Percentiles rank a stretch among this genome's conserved stretches.
Conservation (phyloP, 2,888 invertebrate species). For the Phytoseiulus persimilis region DNA sequence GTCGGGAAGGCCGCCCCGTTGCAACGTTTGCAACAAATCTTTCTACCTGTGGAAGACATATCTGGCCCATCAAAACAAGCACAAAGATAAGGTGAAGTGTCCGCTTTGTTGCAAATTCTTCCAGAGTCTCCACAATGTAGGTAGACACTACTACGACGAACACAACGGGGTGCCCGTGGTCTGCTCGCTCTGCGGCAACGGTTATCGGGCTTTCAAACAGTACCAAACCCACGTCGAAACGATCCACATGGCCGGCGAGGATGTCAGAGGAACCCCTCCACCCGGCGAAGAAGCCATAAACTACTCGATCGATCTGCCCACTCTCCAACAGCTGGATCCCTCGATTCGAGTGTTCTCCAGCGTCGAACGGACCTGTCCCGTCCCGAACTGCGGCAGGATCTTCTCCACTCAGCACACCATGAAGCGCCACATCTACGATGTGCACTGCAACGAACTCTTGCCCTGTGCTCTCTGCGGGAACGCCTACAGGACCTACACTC, state of each 20-base stretch:
- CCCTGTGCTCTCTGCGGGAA: conserved; percentile 26
- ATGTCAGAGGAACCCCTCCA: background rate
- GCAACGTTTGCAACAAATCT: conserved; percentile 23
- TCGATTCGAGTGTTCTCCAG: conserved; percentile 19
- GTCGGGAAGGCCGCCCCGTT: conserved; percentile 16
- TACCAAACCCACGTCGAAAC: conserved; percentile 21
- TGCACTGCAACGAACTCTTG: conserved; percentile 17
- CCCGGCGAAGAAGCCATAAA: background rate
- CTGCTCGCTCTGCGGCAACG: conserved; percentile 21
- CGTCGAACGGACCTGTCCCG: conserved; percentile 21
- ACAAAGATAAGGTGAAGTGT: conserved; percentile 35
- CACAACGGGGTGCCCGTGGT: conserved; percentile 13
- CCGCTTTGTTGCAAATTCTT: conserved; percentile 31
- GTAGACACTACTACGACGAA: conserved; percentile 31
- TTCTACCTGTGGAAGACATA: conserved; percentile 35
- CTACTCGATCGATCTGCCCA: conserved; percentile 25
- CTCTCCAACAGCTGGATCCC: conserved; percentile 11
- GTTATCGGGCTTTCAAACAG: conserved; percentile 28
- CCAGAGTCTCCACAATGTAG: conserved; percentile 33
- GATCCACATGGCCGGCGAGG: background rate
- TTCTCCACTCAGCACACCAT: conserved; percentile 33
- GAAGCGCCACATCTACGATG: conserved; percentile 27
- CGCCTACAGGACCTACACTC: conserved; percentile 26
- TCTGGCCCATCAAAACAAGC: conserved; percentile 21
- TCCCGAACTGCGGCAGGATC: conserved; percentile 8